These are phyloP conservation scores for Simalia tracyae DNA, from an alignment of 2,797 vertebrate species.

Conservation along the genomic window DNA sequence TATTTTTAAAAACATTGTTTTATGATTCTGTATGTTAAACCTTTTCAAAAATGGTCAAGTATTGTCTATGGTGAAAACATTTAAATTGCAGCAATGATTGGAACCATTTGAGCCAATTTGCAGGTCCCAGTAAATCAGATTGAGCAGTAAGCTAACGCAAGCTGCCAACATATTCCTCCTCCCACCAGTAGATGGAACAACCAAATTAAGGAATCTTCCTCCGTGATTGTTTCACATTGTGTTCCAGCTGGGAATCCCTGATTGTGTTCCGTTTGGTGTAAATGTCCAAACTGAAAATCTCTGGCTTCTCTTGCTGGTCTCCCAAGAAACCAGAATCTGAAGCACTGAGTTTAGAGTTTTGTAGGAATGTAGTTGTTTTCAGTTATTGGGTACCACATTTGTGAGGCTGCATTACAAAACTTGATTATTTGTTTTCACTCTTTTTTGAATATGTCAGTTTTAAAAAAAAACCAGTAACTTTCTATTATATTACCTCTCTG, in stretches of 20 bases:
- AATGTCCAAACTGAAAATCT: neutral
- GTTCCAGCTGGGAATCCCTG: neutral
- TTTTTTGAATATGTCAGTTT: conserved; percentile 10
- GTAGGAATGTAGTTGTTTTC: neutral
- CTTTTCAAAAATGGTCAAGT: neutral
- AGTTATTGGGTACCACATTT: neutral
- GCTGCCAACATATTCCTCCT: neutral
- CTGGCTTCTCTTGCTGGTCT: neutral
- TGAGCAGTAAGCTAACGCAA: neutral
- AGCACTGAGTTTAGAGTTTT: neutral
- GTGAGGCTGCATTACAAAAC: neutral
- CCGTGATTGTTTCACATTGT: neutral
- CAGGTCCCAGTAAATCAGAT: neutral
- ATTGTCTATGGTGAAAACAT: neutral
- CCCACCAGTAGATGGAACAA: neutral
- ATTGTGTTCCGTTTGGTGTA: neutral
- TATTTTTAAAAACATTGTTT: neutral
- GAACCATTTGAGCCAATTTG: neutral
- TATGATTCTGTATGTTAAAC: neutral
- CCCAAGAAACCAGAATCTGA: neutral
- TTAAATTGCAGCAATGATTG: neutral
- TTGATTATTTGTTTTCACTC: neutral
- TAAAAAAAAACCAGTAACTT: neutral
- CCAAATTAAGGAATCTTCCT: neutral
- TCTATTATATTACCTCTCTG: neutral